Base-by-base conservation (phyloP, 2,888 invertebrate species). In the Pyrrhosoma nymphula region DNA sequence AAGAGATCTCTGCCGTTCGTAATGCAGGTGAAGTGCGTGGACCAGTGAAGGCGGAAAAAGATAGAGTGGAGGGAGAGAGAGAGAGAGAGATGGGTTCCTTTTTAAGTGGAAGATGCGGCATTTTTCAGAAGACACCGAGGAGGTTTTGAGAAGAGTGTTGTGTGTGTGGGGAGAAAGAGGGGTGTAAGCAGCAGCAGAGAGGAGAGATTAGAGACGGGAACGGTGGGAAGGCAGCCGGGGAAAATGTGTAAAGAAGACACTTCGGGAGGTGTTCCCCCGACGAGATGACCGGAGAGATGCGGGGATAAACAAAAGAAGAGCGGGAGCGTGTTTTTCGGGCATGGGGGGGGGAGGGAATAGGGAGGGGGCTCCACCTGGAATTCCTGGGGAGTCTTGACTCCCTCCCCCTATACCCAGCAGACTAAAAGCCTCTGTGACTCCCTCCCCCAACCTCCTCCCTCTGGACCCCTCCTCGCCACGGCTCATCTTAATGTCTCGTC, bases 191-290 rank as follows among this genome's bases (percentile, higher is more conserved):
- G 30, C 4, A 82, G 3, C 30, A 16, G 82, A 35, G 82, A 30
- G 82, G 82, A 82, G 82, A 30, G 35, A 35, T 35, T 35, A 35
- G 35, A 69, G 69, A n/a, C 10, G 69, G 69, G 23, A n/a, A 82
- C 26, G 82, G 35, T 82, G 82, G 82, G 82, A 82, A 82, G 82
- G 30, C 3, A 82, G 82, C 16, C 82, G 82, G 82, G 82, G 35
- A 82, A 60, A 82, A 82, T 82, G 82, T 82, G 82, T 82, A 82
- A 82, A 82, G 82, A 82, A 82, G 35, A 26, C 30, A 30, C 30
- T 35, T 35, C 82, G 82, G 69, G 82, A 82, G 82, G 82, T 82
- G 82, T 82, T 69, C 69, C 82, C 82, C 69, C 60, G 60, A 60
- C 26, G 35, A 30, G 82, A 82, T 30, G 35, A 35, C 30, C 30